phyloP scores from a whole-genome alignment of 1,140 invertebrate genomes.

The Calosoma granatense region DNA sequence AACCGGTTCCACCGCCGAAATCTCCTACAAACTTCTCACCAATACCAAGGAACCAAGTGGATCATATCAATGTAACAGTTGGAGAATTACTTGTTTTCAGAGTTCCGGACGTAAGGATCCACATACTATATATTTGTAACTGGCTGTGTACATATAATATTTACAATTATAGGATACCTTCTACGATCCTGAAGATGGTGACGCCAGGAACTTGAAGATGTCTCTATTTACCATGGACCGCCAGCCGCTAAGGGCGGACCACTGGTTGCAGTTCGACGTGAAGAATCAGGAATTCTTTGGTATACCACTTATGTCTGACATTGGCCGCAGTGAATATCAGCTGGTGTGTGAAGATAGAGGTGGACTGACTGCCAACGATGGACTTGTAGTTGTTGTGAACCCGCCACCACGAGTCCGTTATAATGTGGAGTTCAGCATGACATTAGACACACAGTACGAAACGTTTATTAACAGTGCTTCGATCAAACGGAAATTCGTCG shows the following conservation, averaged over 20 bases:
- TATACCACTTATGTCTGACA: slow-evolving; percentile 57
- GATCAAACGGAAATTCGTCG: slow-evolving; percentile 64
- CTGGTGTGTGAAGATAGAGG: slow-evolving; percentile 61
- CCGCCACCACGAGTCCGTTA: slow-evolving; percentile 40
- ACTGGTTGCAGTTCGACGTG: slow-evolving; percentile 83
- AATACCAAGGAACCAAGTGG: slow-evolving; percentile 70
- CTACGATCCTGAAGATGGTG: slow-evolving; percentile 78
- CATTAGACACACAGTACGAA: slow-evolving; percentile 60
- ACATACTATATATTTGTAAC: neutral
- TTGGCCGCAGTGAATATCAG: slow-evolving; percentile 64
- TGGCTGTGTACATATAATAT: neutral
- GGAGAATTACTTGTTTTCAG: slow-evolving; percentile 67
- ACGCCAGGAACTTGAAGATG: slow-evolving; percentile 59
- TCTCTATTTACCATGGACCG: slow-evolving; percentile 62
- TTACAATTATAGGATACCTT: slow-evolving; percentile 66
- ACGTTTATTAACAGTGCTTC: slow-evolving; percentile 56
- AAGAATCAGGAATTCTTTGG: slow-evolving; percentile 87
- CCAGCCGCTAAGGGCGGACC: slow-evolving; percentile 49
- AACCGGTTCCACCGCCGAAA: slow-evolving; percentile 38
- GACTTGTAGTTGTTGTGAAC: slow-evolving; percentile 64
- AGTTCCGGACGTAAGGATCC: slow-evolving; percentile 57
- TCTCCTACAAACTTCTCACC: slow-evolving; percentile 59
- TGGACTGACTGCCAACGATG: slow-evolving; percentile 61
- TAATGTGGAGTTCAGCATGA: slow-evolving; percentile 68
- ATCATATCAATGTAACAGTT: slow-evolving; percentile 67